phyloP scores from a whole-genome alignment of 2,888 invertebrate species.

The Dichetophora obliterata region DNA sequence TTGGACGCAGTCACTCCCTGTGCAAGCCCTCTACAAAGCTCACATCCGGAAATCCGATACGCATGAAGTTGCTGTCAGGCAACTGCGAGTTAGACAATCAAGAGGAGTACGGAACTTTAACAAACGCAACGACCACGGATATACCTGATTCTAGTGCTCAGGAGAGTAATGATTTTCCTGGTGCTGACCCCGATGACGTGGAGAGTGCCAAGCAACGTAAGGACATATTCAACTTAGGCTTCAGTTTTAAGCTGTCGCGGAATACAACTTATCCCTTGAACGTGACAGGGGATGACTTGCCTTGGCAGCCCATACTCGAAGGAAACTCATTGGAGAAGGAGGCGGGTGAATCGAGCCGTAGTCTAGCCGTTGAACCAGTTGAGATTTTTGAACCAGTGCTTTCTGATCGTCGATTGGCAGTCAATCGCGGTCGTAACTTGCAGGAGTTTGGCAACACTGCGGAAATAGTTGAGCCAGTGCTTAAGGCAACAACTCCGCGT shows the following conservation, averaged over 20 bases:
- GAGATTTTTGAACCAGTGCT: constrained; percentile 74
- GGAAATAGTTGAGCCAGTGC: constrained; percentile 83
- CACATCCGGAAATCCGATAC: constrained; percentile 80
- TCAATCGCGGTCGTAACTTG: constrained; percentile 62
- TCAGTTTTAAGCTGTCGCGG: constrained; percentile 63
- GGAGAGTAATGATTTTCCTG: constrained; percentile 52
- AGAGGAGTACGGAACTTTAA: constrained; percentile 62
- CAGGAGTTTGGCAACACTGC: constrained; percentile 53
- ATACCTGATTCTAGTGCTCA: constrained; percentile 59
- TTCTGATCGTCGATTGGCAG: constrained; percentile 59
- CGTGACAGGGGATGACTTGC: constrained; percentile 65
- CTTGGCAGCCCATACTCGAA: constrained; percentile 72
- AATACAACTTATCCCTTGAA: constrained; percentile 62
- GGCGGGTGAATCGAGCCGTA: constrained; percentile 64
- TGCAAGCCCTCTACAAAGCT: constrained; percentile 83
- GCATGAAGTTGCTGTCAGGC: constrained; percentile 81
- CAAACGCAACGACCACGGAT: constrained; percentile 52
- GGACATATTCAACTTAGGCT: constrained; percentile 68
- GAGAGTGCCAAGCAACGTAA: constrained; percentile 66
- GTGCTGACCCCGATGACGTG: constrained; percentile 61
- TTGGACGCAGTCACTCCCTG: constrained; percentile 85
- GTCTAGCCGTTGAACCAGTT: constrained; percentile 56
- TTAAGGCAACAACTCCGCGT: constrained; percentile 75
- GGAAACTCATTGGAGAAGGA: constrained; percentile 71
- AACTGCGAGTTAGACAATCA: constrained; percentile 79